Conservation (phyloP, 2,113 vertebrate species). For the Origma solitaria region DNA sequence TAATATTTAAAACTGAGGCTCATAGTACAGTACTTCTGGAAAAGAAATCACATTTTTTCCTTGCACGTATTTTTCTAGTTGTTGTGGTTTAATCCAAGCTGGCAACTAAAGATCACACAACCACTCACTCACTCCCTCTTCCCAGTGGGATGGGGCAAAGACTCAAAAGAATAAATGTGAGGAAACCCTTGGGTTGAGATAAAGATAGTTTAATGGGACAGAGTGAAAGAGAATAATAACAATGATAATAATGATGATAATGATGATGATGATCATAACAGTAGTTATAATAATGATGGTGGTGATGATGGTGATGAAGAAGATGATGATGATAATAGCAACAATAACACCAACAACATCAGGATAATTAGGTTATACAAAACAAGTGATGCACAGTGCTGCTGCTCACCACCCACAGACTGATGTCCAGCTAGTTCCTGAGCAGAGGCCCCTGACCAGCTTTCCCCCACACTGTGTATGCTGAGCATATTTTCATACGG, state of each 20-base stretch:
- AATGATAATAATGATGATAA: neutral
- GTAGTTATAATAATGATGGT: neutral
- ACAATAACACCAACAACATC: neutral
- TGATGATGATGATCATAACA: neutral
- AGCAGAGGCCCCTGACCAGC: neutral
- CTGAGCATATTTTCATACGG: neutral
- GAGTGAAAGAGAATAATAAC: neutral
- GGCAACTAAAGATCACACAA: neutral
- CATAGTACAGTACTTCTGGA: neutral
- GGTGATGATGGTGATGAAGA: neutral
- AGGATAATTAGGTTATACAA: neutral
- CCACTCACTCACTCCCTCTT: neutral
- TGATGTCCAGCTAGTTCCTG: neutral
- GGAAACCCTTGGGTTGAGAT: neutral
- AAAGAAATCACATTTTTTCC: neutral
- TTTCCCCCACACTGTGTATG: neutral
- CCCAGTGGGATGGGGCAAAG: neutral
- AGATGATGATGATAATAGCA: neutral
- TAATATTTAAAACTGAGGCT: neutral
- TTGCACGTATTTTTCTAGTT: neutral
- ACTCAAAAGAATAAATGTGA: neutral
- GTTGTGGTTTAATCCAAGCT: neutral
- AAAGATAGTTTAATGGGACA: neutral
- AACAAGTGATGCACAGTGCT: neutral
- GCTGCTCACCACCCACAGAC: neutral